These are phyloP conservation scores for Poecilia latipinna DNA, from an alignment of 2,113 vertebrate species.

Conservation along the genomic window DNA sequence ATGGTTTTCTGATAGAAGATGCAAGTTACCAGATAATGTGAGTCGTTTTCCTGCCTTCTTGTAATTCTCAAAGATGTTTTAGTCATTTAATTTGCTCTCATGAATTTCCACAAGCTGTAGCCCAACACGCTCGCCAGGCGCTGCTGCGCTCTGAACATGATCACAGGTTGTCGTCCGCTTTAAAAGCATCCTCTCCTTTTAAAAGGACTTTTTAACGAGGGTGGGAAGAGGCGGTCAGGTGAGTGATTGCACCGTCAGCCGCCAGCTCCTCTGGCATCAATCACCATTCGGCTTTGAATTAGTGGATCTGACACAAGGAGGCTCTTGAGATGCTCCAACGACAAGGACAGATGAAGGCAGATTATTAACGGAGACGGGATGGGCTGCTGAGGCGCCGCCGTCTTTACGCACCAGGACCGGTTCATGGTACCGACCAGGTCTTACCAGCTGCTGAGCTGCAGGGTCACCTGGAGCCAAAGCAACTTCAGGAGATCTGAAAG, in stretches of 20 bases:
- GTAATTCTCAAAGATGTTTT: neutral
- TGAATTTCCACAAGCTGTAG: slow-evolving; percentile 14
- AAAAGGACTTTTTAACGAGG: slow-evolving; percentile 67
- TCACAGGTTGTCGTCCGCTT: slow-evolving; percentile 23
- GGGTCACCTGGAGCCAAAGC: slow-evolving; percentile 6
- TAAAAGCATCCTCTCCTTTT: slow-evolving; percentile 46
- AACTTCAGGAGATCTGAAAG: neutral
- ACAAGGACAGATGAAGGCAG: slow-evolving; percentile 71
- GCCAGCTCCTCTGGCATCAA: slow-evolving; percentile 65
- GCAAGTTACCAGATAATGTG: neutral
- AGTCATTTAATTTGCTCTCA: slow-evolving; percentile 2
- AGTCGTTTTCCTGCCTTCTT: neutral
- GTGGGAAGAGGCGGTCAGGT: slow-evolving; percentile 57
- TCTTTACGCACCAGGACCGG: slow-evolving; percentile 21
- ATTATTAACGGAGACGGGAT: slow-evolving; percentile 63
- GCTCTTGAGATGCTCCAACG: slow-evolving; percentile 50
- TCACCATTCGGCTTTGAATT: slow-evolving; percentile 71
- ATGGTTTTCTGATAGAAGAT: slow-evolving; percentile 30
- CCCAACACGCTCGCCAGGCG: slow-evolving; percentile 26
- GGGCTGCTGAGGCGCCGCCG: slow-evolving; percentile 28
- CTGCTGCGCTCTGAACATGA: slow-evolving; percentile 17
- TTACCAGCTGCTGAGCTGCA: neutral
- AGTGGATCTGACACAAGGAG: slow-evolving; percentile 62
- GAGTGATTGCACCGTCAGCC: slow-evolving; percentile 74
- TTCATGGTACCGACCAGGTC: slow-evolving; percentile 8